These are phyloP conservation scores for Myrmecophaga tridactyla DNA, from an alignment of 2,113 vertebrate genomes.

Conservation along the genomic window DNA sequence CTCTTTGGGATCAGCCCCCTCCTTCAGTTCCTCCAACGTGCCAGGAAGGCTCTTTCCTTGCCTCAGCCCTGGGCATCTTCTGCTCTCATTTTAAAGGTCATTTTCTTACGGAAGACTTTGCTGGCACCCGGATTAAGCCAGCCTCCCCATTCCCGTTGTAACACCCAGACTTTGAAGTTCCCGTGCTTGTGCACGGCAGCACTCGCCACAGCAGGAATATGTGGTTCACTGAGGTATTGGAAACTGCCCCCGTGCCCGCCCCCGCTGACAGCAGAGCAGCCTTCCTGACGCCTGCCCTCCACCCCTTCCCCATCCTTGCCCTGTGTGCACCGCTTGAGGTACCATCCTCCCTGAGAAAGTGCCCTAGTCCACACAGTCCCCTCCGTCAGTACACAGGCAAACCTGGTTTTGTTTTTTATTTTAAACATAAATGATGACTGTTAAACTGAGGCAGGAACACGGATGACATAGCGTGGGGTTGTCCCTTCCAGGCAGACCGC, in stretches of 20 bases:
- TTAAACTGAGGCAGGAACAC: neutral
- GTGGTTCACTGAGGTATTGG: neutral
- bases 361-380: too few relatives aligned
- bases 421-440: neutral
- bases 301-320: neutral
- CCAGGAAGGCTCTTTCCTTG: neutral
- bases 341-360: too few relatives aligned
- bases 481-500: neutral
- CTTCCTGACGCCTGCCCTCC: too few relatives aligned
- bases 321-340: too few relatives aligned
- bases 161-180: rapidly evolving
- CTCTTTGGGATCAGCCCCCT: too few relatives aligned
- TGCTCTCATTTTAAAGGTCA: neutral
- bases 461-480: neutral
- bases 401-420: neutral
- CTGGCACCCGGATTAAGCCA: too few relatives aligned
- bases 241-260: rapidly evolving
- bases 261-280: neutral
- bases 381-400: neutral
- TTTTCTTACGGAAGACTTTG: neutral
- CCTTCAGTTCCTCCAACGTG: too few relatives aligned
- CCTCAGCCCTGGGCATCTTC: neutral
- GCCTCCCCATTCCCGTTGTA: too few relatives aligned
- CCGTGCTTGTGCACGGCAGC: neutral
- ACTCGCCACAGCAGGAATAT: rapidly evolving